These are phyloP conservation scores for Listrodromus nycthemerus DNA, from an alignment of 2,888 invertebrate genomes.

Conservation along the genomic window DNA sequence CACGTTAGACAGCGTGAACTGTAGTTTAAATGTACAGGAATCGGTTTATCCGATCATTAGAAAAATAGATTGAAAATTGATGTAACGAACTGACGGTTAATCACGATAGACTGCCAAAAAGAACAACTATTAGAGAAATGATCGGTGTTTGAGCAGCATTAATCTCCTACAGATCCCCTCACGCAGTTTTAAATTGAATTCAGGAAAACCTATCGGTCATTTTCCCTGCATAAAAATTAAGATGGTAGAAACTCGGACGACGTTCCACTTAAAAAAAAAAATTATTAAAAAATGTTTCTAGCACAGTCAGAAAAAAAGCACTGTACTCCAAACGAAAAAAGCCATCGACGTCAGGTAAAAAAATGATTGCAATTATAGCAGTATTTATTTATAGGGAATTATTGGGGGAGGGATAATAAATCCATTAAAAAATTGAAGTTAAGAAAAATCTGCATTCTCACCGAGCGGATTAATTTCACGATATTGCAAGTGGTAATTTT, in stretches of 20 bases:
- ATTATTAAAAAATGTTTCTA: neutral
- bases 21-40: neutral
- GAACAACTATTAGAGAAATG: neutral
- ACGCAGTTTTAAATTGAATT: conserved; percentile 5
- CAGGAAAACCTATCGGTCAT: neutral
- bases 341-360: neutral
- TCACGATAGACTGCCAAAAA: neutral
- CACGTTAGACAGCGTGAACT: neutral
- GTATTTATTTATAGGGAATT: neutral
- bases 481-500: neutral
- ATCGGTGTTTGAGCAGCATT: neutral
- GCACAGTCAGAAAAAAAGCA: neutral
- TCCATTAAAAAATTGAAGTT: neutral
- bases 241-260: neutral
- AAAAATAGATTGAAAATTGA: neutral
- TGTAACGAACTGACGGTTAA: neutral
- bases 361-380: neutral
- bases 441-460: neutral
- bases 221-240: neutral
- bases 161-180: too few species aligned
- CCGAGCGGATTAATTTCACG: neutral
- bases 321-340: neutral
- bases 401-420: neutral
- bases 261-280: neutral
- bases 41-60: neutral